Base-by-base conservation (phyloP, 2,888 invertebrate species). In the Pachymerium ferrugineum region DNA sequence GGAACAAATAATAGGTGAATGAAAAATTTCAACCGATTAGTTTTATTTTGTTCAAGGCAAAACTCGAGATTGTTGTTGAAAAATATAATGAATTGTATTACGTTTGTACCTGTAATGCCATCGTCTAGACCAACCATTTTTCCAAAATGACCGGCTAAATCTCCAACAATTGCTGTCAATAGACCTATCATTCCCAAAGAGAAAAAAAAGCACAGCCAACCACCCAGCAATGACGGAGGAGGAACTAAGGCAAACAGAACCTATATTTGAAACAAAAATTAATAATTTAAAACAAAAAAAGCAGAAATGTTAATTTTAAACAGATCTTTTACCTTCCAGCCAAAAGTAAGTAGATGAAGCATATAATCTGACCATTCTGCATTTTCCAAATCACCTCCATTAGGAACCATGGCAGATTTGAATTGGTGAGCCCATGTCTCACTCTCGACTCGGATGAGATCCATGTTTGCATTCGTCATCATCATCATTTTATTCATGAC, bases 141-240 rank as follows among this genome's bases (percentile, higher is more conserved):
- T 12, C 88, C 88, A 79, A 88, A 88, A 69, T 86, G 85, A 29
- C 83, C 78, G 1, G 88, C 87, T 74, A 87, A 79, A 78, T 87
- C 87, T 28, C 87, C 87, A 38, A 88, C 84, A 73, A 88, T 80
- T 25, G 86, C 85, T 0, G 87, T 88, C 68, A 88, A 80, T 0
- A 87, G 19, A 47, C 87, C 88, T 77, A 88, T 87, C 70, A 84
- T 80, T 2, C 78, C 76, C 47, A 88, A 80, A 0, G 87, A 85
- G 4, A 84, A 80, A 70, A 84, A 74, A 80, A 88, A 88, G 70
- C 86, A 85, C 8, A 86, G 79, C 86, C 87, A 88, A 0, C 87
- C 87, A 16, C 86, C 86, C 71, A 82, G 80, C n/a, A 86, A 80
- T 8, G 81, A 81, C 1, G 87, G 84, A 0, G 88, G 88, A 19